Evolutionary conservation across 2,888 invertebrate species (phyloP), one percentile per base, ranked within the genome.

Genomic region (Colostygia pectinataria): DNA sequence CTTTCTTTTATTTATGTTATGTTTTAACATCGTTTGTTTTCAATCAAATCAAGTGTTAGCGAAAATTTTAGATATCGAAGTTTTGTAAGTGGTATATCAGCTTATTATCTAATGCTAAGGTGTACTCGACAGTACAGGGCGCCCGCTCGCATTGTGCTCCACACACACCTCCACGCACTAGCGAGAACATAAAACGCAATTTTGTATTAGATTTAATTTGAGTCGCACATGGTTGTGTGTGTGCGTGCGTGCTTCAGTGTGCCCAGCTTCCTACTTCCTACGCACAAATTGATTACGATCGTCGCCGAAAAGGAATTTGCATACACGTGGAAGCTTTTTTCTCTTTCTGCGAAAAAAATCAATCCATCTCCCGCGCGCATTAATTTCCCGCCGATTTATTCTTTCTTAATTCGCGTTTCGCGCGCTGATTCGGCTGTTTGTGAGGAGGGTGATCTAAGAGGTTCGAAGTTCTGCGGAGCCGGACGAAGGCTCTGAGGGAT

Each of bases 151-250:
- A 87, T 83, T 86, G 88, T 87, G 73, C 77, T 68, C 80, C 80
- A 80, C 84, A 80, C 87, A 86, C 88, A 85, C 86, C 74, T 71
- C 74, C 79, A 78, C 80, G 72, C 77, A 80, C 84, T 81, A 84
- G 80, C 83, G 77, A 66, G 80, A 86, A 87, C 86, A 86, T 88
- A 88, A 89, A 88, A 90, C 89, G 90, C 88, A 89, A 89, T 89
- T 90, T 89, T 88, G 89, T 90, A 89, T 89, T 89, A 90, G 90
- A 90, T 89, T 89, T 89, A 90, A 90, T 90, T 89, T 88, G 89
- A 77, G 74, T 73, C 77, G 69, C 73, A 74, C 77, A 70, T 69
- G 48, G 39, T 45, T 38, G 44, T 48, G 44, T 58, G 74, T 71
- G 77, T 67, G 68, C 48, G 65, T 57, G 71, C 68, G 63, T 65